Conservation (phyloP, 2,113 vertebrate genomes). For the Sylvilagus bachmani region DNA sequence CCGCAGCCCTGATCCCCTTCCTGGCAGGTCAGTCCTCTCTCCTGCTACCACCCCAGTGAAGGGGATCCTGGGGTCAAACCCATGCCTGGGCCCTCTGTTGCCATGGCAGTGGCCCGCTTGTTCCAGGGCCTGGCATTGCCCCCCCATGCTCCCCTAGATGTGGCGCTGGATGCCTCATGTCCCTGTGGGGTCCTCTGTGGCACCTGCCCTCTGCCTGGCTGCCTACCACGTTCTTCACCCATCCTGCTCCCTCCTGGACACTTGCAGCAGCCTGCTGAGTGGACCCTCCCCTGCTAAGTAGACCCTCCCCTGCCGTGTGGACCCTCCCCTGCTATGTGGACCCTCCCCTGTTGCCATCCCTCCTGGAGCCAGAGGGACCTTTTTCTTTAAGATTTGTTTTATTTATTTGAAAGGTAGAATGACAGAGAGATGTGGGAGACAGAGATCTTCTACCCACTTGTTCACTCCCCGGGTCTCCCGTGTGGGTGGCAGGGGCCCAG, state of each 20-base stretch:
- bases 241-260: not conserved
- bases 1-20: not conserved
- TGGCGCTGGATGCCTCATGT: not conserved
- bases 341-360: not conserved
- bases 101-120: accelerated
- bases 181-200: not conserved
- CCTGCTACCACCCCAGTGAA: not conserved
- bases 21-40: not conserved
- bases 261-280: not conserved
- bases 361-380: not conserved
- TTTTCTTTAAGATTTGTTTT: too few species aligned
- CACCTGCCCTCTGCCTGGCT: not conserved
- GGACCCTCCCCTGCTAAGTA: too few species aligned
- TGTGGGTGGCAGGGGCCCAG: too few species aligned
- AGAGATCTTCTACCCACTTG: too few species aligned
- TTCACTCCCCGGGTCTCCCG: too few species aligned
- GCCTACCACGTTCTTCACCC: not conserved
- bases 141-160: not conserved
- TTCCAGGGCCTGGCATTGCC: not conserved
- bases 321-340: not conserved
- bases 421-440: too few species aligned
- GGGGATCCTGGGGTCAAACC: not conserved
- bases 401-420: too few species aligned
- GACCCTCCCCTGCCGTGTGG: too few species aligned
- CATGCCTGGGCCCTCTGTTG: not conserved